These are phyloP conservation scores for Aldrovandia affinis DNA, from an alignment of 2,797 vertebrate species.

Conservation along the genomic window DNA sequence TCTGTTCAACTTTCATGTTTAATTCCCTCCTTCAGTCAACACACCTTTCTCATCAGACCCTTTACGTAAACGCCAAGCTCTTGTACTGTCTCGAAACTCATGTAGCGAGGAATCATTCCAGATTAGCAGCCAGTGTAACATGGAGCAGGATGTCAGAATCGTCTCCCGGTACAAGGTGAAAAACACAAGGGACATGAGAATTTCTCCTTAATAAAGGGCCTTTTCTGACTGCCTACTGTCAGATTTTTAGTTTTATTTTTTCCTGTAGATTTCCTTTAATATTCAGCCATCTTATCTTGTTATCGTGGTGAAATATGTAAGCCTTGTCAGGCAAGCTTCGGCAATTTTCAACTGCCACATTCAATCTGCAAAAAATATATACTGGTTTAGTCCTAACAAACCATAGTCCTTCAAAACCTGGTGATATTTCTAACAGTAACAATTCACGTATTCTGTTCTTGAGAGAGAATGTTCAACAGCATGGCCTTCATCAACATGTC, in stretches of 20 bases:
- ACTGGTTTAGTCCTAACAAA: too few species aligned
- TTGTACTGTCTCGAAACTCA: background rate
- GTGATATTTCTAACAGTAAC: background rate
- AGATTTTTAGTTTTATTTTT: background rate
- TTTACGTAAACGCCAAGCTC: background rate
- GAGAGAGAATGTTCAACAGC: background rate
- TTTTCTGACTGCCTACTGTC: background rate
- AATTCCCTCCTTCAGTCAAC: background rate
- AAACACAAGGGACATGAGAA: background rate
- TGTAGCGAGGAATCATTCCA: background rate
- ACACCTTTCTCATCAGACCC: background rate
- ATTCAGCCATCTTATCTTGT: background rate
- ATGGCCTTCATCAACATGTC: background rate
- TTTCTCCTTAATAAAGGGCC: background rate
- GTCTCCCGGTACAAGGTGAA: background rate
- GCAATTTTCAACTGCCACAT: background rate
- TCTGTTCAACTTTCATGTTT: background rate
- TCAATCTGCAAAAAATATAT: background rate
- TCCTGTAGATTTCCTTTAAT: background rate
- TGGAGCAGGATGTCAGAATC: background rate
- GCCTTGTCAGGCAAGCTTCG: background rate
- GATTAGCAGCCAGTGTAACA: background rate
- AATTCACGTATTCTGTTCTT: too few species aligned
- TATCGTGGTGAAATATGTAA: conserved; percentile 5
- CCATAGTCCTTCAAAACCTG: background rate